Conservation (phyloP, 2,113 vertebrate genomes). For the Sinocyclocheilus anophthalmus region DNA sequence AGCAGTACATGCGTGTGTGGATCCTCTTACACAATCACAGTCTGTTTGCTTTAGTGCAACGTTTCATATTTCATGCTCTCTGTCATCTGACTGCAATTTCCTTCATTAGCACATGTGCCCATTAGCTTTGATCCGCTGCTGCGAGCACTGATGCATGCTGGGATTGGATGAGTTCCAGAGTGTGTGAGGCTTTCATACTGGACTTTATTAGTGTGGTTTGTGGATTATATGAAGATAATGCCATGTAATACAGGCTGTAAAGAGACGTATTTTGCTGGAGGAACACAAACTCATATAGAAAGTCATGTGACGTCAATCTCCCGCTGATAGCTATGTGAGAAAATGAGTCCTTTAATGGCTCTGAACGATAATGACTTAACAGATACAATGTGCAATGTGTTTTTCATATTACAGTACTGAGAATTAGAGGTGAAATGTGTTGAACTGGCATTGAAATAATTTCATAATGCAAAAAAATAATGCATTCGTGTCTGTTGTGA, state of each 20-base stretch:
- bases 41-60: neutral
- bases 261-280: neutral
- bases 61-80: neutral
- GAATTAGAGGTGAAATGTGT: neutral
- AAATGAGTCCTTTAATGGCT: neutral
- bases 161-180: neutral
- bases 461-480: neutral
- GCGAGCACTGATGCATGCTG: slow-evolving; percentile 17
- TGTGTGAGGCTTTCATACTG: neutral
- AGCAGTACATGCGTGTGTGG: neutral
- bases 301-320: neutral
- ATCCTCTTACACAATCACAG: neutral
- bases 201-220: neutral
- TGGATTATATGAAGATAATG: neutral
- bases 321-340: neutral
- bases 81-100: slow-evolving; percentile 13
- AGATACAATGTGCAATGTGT: neutral
- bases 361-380: neutral
- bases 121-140: slow-evolving; percentile 3
- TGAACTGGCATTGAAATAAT: neutral
- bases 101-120: slow-evolving; percentile 15
- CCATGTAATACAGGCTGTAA: neutral
- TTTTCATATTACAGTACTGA: neutral
- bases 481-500: neutral
- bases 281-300: neutral